Evolutionary conservation across 2,113 vertebrate genomes (phyloP), one percentile per base, ranked within the genome.

Genomic region (Myrmecobius fasciatus): DNA sequence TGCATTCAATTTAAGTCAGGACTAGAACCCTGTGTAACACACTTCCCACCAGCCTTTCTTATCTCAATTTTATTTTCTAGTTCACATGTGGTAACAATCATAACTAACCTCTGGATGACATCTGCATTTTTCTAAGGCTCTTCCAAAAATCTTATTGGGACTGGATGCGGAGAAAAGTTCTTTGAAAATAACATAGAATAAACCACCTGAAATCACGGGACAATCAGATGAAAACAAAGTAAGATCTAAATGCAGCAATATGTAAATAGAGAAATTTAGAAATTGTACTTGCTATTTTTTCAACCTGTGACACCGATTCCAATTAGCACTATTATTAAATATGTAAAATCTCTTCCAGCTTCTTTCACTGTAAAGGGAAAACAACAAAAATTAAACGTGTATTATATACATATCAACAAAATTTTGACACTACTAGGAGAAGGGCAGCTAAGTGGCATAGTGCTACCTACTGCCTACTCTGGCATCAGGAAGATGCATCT

Each of bases 111-210:
- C 99, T 11, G 99, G 99, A 94, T 99, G 98, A 52, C 98, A 97
- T 98, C 97, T 99, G 98, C 99, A 99, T 98, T 99, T 99, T 93
- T 99, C 98, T 94, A 99, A 99, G 56, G 99, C 99, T 97, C 99
- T 99, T 60, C 99, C 99, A 89, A 99, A 99, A 53, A 99, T 98
- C 97, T 99, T 99, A 98, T 98, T 99, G 54, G 99, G 99, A 97
- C 99, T 99, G 60, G 99, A 99, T 95, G 99, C 99, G 89, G 99
- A 99, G 97, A 99, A 99, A 0, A 99, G 98, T 97, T 99, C 99
- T 98, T 99, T 99, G 97, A 99, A 99, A 94, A 99, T 98, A 60
- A 99, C 98, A 97, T 99, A 99, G 31, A 99, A 98, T 96, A 99
- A 98, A 93, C 99, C 99, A 96, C 99, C 99, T 99, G 98, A 89